phyloP scores from a whole-genome alignment of 1,140 invertebrate species.

The Akabosia matsudoensis region DNA sequence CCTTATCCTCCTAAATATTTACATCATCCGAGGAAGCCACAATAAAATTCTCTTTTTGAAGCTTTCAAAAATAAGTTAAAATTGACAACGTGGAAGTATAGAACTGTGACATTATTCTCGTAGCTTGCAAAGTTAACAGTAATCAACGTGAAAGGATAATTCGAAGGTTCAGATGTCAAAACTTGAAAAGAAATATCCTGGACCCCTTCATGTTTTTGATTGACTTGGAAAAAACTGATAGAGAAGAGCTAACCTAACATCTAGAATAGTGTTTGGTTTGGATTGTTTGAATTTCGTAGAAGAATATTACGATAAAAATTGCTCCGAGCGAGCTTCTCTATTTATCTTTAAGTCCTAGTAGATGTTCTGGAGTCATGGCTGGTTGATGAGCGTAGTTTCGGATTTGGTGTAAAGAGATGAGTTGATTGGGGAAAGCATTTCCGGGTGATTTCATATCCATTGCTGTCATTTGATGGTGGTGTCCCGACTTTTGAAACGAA shows the following conservation, averaged over 20 bases:
- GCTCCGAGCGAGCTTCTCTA: conserved; percentile 31
- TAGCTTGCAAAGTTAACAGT: too few relatives aligned
- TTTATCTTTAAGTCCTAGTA: conserved; percentile 59
- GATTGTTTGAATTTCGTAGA: too few relatives aligned
- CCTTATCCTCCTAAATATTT: too few relatives aligned
- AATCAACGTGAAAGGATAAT: background rate
- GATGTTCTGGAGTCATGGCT: conserved; percentile 58
- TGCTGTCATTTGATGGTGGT: conserved; percentile 50
- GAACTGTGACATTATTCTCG: too few relatives aligned
- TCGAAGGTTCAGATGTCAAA: background rate
- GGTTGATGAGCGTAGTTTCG: conserved; percentile 93
- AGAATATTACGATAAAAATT: too few relatives aligned
- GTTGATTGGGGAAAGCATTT: conserved; percentile 80
- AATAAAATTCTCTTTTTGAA: too few relatives aligned
- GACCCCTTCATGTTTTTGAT: conserved; percentile 1
- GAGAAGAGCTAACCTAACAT: background rate
- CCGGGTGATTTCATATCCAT: conserved; percentile 56
- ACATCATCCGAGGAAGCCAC: too few relatives aligned
- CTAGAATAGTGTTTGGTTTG: background rate
- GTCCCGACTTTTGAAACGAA: conserved; percentile 64
- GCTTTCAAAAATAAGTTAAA: too few relatives aligned
- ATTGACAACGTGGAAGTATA: too few relatives aligned
- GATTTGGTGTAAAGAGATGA: conserved; percentile 93
- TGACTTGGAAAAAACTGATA: background rate
- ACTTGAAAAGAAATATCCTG: background rate